Evolutionary conservation across 2,797 vertebrate genomes (phyloP).

Genomic region (Notolabrus celidotus): DNA sequence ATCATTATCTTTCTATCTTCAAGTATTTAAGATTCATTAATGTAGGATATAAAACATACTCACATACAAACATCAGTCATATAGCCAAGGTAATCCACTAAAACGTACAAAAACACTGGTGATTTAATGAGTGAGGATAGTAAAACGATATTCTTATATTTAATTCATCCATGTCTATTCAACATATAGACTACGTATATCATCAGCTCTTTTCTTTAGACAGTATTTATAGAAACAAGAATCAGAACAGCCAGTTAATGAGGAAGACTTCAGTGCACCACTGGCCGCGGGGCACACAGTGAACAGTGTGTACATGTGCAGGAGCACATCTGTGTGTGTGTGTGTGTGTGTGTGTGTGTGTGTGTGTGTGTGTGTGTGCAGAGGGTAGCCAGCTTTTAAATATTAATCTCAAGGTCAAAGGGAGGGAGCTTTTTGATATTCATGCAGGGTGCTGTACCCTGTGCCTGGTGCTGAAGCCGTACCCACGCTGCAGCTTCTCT

Average conservation of each 20-base stretch:
- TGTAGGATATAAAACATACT: not conserved
- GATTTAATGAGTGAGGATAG: not conserved
- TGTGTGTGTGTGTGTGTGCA: slow-evolving; percentile 61
- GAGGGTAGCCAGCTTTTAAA: slow-evolving; percentile 82
- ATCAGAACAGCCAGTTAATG: slow-evolving; percentile 73
- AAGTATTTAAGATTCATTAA: not conserved
- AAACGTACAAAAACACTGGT: slow-evolving; percentile 4
- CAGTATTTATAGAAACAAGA: slow-evolving; percentile 67
- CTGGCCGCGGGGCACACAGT: slow-evolving; percentile 66
- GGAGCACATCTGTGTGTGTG: slow-evolving; percentile 11
- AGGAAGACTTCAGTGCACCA: slow-evolving; percentile 73
- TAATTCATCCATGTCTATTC: slow-evolving; percentile 13
- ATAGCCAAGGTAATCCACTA: not conserved
- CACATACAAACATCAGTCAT: not conserved
- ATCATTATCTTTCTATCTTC: not conserved
- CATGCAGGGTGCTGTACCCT: slow-evolving; percentile 78
- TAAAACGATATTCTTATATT: slow-evolving; percentile 1
- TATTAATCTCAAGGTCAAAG: slow-evolving; percentile 88
- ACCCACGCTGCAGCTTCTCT: slow-evolving; percentile 66
- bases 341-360: slow-evolving; percentile 39
- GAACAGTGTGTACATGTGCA: slow-evolving; percentile 43
- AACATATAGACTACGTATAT: slow-evolving; percentile 1
- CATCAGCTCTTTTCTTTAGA: slow-evolving; percentile 52
- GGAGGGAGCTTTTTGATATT: slow-evolving; percentile 85
- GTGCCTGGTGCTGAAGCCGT: slow-evolving; percentile 64